phyloP scores from a whole-genome alignment of 92 coral and sea anemone species.

The Epizoanthus stellaris region DNA sequence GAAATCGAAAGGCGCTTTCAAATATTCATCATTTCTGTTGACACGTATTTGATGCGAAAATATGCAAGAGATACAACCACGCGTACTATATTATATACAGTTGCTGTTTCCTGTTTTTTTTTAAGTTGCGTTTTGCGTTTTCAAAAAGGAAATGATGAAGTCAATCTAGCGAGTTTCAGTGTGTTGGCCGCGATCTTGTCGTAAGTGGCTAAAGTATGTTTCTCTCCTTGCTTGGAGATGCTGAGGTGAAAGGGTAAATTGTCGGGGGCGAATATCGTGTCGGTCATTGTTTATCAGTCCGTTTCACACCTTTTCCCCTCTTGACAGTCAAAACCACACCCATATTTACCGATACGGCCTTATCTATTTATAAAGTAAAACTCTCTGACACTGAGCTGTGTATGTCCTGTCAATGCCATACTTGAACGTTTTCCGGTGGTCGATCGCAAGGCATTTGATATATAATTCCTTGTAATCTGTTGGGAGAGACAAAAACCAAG shows the following conservation, averaged over 20 bases:
- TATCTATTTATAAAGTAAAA: too few relatives aligned
- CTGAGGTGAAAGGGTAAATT: not conserved
- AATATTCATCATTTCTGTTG: constrained; percentile 5
- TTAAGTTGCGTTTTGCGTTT: not conserved
- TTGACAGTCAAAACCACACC: constrained; percentile 21
- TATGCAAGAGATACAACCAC: constrained; percentile 17
- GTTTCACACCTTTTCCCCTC: constrained; percentile 22
- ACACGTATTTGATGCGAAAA: constrained; percentile 30
- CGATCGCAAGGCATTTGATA: not conserved
- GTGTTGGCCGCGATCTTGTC: too few relatives aligned
- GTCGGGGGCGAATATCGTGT: not conserved
- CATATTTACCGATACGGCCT: not conserved
- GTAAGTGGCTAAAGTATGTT: too few relatives aligned
- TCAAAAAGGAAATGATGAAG: constrained; percentile 1
- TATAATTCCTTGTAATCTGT: constrained; percentile 22
- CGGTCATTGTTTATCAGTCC: constrained; percentile 4
- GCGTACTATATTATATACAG: not conserved
- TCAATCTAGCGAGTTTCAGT: not conserved
- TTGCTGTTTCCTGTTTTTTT: constrained; percentile 10
- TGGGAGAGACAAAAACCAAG: constrained; percentile 26
- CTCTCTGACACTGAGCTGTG: not conserved
- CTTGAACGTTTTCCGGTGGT: not conserved
- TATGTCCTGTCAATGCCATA: constrained; percentile 30
- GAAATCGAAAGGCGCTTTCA: not conserved
- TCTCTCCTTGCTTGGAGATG: not conserved